Base-by-base conservation (phyloP, 2,888 invertebrate genomes). In the Spodoptera exigua region DNA sequence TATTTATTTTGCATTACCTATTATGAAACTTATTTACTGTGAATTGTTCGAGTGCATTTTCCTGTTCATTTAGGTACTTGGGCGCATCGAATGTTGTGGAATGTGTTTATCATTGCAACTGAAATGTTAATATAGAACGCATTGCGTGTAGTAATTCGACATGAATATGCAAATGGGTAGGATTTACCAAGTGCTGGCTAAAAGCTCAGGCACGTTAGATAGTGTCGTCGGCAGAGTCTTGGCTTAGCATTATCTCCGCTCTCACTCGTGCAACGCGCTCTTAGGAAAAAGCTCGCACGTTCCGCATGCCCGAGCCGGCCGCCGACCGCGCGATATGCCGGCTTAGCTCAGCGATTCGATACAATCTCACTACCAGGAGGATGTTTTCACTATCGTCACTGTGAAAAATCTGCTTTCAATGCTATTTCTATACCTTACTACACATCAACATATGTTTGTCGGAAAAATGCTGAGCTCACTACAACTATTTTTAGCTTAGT, bases 281-380 rank as follows among this genome's bases (percentile, higher is more conserved):
- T 35, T 37, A 44, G 68, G 45, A 72, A 69, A 66, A 55, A 61
- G 68, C 56, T 68, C 41, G 34, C 61, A 40, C 46, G 46, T 57
- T 69, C 67, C 72, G 73, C 73, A 53, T 66, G 61, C 46, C 43
- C 43, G 36, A 3, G 12, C 32, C 34, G 14, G 5, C 45, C 32
- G 40, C 46, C 61, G 41, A 40, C 27, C 36, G 56, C 61, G 40
- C 49, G 67, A 41, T 44, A 35, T 40, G 56, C 61, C 53, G 44
- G 14, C 52, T 59, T 46, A 55, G 39, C 61, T 37, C 35, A 67
- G 21, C 55, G 52, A 70, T 57, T 61, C 52, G 73, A 67, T 53
- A 51, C 69, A 73, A 61, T 69, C 73, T 72, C 47, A 34, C 68
- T 32, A 53, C 17, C 16, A 7, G 37, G 10, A 36, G 52, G 16